These are phyloP conservation scores for Drosophila nigritarsus DNA, from an alignment of 2,888 invertebrate species.

Conservation along the genomic window DNA sequence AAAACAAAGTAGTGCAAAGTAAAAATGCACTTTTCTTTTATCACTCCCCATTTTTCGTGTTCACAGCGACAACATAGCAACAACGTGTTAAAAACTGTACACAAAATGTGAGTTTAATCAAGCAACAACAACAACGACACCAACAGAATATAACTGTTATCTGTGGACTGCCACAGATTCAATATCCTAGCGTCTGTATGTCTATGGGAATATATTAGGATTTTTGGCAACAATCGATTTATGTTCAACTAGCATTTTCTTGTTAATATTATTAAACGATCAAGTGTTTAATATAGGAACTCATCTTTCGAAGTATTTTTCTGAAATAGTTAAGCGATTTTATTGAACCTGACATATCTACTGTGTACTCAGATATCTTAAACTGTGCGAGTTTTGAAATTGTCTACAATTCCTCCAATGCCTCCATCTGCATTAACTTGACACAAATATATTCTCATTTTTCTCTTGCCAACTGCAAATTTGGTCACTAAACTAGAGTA, in stretches of 20 bases:
- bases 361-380: background rate
- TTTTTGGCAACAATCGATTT: background rate
- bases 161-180: background rate
- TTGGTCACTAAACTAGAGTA: background rate
- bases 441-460: background rate
- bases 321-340: no score
- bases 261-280: background rate
- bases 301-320: background rate
- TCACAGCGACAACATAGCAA: constrained; percentile 17
- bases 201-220: background rate
- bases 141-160: background rate
- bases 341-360: no score
- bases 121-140: constrained; percentile 21
- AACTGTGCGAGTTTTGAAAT: background rate
- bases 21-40: constrained; percentile 22
- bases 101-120: constrained; percentile 74
- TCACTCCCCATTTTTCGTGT: constrained; percentile 4
- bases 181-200: background rate
- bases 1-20: constrained; percentile 3
- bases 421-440: background rate
- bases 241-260: background rate
- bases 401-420: background rate
- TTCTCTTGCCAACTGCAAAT: background rate
- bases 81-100: constrained; percentile 71
- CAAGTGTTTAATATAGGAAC: background rate